Percentiles rank a stretch among this genome's conserved stretches.
These are phyloP conservation scores for Nasonia longicornis DNA, from an alignment of 1,140 invertebrate genomes.

Conservation along the genomic window DNA sequence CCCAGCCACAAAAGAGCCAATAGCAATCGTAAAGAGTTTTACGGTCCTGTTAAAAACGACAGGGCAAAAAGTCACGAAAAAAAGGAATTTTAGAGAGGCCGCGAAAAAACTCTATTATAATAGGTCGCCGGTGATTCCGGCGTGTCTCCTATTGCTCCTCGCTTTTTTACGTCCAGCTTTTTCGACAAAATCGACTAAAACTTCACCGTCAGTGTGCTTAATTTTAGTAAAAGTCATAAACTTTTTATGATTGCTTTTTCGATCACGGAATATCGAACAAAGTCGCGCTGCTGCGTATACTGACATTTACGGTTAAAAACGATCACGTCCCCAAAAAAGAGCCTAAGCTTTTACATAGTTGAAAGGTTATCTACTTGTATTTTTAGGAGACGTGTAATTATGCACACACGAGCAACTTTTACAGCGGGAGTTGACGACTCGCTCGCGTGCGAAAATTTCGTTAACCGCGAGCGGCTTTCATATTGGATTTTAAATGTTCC, in stretches of 20 bases:
- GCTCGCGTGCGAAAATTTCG: neutral
- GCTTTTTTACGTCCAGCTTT: neutral
- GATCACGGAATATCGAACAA: neutral
- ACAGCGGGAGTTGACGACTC: neutral
- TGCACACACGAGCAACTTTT: neutral
- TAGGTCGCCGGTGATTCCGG: neutral
- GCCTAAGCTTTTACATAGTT: no score
- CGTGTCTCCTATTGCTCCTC: neutral
- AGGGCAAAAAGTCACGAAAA: neutral
- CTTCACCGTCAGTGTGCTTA: neutral
- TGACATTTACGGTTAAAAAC: no score
- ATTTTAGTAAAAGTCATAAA: neutral
- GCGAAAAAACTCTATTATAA: neutral
- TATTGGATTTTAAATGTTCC: conserved; percentile 4
- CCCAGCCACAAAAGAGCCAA: neutral
- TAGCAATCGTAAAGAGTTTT: neutral
- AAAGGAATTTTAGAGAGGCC: neutral
- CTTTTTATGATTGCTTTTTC: neutral
- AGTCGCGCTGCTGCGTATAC: no score
- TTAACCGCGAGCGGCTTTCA: neutral
- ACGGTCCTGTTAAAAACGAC: neutral
- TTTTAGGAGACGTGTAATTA: neutral
- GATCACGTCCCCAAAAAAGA: no score
- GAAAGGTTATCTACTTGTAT: neutral
- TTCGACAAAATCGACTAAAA: neutral